Conservation (phyloP, 2,113 vertebrate genomes). For the Struthio camelus region DNA sequence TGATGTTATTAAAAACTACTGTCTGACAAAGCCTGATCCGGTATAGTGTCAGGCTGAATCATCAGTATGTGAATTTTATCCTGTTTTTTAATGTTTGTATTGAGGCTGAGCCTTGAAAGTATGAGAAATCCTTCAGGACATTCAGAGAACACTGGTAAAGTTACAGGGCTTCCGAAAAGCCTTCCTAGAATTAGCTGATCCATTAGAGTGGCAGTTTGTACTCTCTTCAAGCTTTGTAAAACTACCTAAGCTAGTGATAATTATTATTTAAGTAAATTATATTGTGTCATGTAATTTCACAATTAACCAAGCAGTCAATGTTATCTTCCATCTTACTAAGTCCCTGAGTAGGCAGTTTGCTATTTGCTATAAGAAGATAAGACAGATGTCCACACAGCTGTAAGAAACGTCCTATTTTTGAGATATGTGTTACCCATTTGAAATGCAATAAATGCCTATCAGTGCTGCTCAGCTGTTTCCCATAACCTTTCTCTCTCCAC, state of each 20-base stretch:
- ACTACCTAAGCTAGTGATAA: slow-evolving; percentile 29
- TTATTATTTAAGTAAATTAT: slow-evolving; percentile 56
- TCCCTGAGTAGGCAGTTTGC: slow-evolving; percentile 3
- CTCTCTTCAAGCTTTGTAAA: slow-evolving; percentile 27
- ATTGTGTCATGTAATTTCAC: slow-evolving; percentile 46
- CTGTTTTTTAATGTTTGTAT: background rate
- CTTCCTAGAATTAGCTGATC: background rate
- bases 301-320: slow-evolving; percentile 46
- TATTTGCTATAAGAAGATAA: slow-evolving; percentile 4
- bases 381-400: background rate
- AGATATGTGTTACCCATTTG: background rate
- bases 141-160: background rate
- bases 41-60: background rate
- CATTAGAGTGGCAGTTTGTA: background rate
- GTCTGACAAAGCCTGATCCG: background rate
- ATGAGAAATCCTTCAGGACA: background rate
- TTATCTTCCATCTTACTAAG: slow-evolving; percentile 2
- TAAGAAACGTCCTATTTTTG: background rate
- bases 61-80: background rate
- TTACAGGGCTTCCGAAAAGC: background rate
- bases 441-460: background rate
- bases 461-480: background rate
- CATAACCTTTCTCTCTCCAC: background rate
- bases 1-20: background rate
- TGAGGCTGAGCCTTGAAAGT: background rate